A percentile compares a stretch with the other conserved stretches of the same genome.
phyloP scores from a whole-genome alignment of 2,888 invertebrate genomes.

The Paralinhomoeus sp. region DNA sequence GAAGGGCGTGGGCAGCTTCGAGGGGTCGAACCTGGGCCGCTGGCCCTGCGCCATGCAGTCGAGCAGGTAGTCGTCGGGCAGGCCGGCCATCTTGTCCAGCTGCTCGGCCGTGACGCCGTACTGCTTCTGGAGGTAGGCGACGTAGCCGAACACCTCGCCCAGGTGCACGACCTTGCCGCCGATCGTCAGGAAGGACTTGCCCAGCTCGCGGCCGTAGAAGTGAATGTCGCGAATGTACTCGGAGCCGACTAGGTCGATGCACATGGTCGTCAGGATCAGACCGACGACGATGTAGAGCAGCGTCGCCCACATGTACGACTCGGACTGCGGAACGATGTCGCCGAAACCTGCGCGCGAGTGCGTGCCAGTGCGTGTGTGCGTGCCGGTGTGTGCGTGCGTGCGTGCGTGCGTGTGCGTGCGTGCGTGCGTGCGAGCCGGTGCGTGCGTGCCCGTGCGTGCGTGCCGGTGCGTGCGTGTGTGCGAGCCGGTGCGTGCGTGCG shows the following conservation, averaged over 20 bases:
- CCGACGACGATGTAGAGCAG: constrained; percentile 23
- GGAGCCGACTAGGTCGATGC: constrained; percentile 19
- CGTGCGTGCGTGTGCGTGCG: too few species aligned
- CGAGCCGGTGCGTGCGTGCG: too few species aligned
- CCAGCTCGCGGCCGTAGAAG: constrained; percentile 24
- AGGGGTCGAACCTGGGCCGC: background rate
- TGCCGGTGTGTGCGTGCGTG: too few species aligned
- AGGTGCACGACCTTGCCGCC: constrained; percentile 25
- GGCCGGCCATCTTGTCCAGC: constrained; percentile 20
- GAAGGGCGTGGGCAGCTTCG: constrained; percentile 12
- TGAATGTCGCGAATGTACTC: constrained; percentile 26
- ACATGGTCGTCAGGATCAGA: constrained; percentile 25
- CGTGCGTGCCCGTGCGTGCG: too few species aligned
- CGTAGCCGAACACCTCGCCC: constrained; percentile 25
- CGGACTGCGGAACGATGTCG: constrained; percentile 24
- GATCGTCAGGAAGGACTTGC: constrained; percentile 20
- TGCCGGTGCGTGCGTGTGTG: too few species aligned
- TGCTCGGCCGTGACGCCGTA: constrained; percentile 25
- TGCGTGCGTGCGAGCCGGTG: too few species aligned
- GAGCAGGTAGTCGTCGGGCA: constrained; percentile 24
- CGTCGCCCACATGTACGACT: constrained; percentile 21
- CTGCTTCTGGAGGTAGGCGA: constrained; percentile 24
- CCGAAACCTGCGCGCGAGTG: constrained; percentile 20
- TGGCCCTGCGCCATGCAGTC: constrained; percentile 20
- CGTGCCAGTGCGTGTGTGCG: too few species aligned